phyloP scores from a whole-genome alignment of 2,888 invertebrate species.

The Limnephilus rhombicus region DNA sequence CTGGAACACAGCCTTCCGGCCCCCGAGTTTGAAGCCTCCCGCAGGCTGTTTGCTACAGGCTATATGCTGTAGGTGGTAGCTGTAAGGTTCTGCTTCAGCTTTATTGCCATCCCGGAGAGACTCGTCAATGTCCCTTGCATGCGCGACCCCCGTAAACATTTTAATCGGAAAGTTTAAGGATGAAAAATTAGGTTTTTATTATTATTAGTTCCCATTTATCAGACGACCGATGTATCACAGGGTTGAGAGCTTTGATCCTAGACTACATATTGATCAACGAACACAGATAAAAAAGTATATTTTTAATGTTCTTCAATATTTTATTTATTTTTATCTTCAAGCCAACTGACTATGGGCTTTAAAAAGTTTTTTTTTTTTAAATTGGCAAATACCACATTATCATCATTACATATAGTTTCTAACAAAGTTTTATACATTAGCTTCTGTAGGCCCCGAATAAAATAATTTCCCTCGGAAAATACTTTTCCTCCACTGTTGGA shows the following conservation, averaged over 20 bases:
- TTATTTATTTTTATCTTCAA: too few species aligned
- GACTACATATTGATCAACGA: too few species aligned
- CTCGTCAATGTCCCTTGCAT: neutral
- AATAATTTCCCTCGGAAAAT: too few species aligned
- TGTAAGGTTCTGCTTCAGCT: neutral
- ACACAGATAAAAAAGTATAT: too few species aligned
- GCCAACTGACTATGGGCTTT: too few species aligned
- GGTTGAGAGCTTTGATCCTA: neutral
- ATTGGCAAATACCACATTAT: too few species aligned
- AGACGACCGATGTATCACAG: neutral
- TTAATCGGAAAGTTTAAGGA: neutral
- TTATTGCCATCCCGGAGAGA: neutral
- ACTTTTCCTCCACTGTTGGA: too few species aligned
- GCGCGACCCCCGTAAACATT: neutral
- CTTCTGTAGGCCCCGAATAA: too few species aligned
- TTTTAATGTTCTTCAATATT: too few species aligned
- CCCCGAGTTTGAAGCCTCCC: neutral
- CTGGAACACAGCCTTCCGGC: neutral
- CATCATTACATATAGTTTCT: too few species aligned
- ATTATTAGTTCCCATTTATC: neutral
- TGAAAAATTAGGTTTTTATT: neutral
- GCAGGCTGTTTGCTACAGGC: neutral
- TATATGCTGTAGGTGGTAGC: neutral
- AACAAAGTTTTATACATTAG: too few species aligned
- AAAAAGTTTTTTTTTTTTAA: too few species aligned